phyloP scores from a whole-genome alignment of 2,888 invertebrate genomes.

The Caenorhabditis wallacei region DNA sequence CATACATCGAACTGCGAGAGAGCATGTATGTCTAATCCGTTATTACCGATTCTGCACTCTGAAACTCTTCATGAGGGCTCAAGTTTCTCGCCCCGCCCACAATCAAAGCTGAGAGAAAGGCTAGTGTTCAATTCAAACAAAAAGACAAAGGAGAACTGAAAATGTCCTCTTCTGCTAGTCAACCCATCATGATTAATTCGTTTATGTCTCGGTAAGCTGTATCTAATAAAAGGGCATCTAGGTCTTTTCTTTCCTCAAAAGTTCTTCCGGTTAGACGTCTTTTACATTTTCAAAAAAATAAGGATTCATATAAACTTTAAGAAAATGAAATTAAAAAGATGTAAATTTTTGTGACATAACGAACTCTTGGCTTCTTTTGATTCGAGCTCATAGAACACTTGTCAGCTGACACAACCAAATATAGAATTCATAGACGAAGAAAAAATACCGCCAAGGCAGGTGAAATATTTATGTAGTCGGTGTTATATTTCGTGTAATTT shows the following conservation, averaged over 20 bases:
- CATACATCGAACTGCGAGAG: neutral
- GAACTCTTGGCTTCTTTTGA: no score
- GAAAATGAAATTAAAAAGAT: no score
- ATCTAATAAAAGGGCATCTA: no score
- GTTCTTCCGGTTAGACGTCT: no score
- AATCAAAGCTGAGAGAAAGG: neutral
- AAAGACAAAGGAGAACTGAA: neutral
- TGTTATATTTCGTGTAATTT: neutral
- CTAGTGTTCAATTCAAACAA: neutral
- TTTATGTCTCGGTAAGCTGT: constrained; percentile 16
- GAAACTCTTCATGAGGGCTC: constrained; percentile 29
- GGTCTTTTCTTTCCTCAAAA: no score
- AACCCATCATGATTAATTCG: constrained; percentile 4
- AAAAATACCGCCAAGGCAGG: neutral
- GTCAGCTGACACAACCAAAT: neutral
- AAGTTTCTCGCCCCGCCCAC: constrained; percentile 12
- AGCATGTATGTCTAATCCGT: constrained; percentile 17
- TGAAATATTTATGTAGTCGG: neutral
- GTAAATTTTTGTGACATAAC: no score
- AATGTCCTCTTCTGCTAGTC: constrained; percentile 18
- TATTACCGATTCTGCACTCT: constrained; percentile 32
- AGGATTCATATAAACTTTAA: no score
- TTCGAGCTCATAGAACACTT: no score
- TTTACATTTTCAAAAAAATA: no score
- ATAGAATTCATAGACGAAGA: neutral